Conservation (phyloP, 1,140 invertebrate species). For the Pogonognathellus flavescens region DNA sequence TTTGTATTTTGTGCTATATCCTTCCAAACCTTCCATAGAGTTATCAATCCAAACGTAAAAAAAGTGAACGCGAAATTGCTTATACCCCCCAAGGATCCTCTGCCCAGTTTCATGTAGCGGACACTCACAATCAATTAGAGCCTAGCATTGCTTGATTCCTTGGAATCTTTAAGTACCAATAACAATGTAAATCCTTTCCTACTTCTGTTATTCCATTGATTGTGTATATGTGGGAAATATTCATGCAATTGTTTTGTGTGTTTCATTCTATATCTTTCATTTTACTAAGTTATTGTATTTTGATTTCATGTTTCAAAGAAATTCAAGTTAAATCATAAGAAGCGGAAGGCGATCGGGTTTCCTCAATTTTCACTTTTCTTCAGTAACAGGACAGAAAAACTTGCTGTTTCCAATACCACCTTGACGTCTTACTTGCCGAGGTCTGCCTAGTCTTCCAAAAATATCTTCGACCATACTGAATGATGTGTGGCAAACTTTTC, state of each 20-base stretch:
- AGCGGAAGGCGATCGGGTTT: slow-evolving; percentile 11
- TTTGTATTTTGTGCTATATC: not conserved
- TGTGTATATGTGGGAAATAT: too few relatives aligned
- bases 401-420: slow-evolving; percentile 50
- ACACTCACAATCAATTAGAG: too few relatives aligned
- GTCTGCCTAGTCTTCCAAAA: not conserved
- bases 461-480: not conserved
- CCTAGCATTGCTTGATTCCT: not conserved
- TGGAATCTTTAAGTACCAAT: too few relatives aligned
- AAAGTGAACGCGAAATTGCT: too few relatives aligned
- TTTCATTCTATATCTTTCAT: too few relatives aligned
- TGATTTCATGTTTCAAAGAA: slow-evolving; percentile 42
- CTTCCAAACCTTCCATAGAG: not conserved
- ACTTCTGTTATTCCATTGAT: too few relatives aligned
- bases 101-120: too few relatives aligned
- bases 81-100: too few relatives aligned
- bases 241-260: too few relatives aligned
- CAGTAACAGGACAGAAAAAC: slow-evolving; percentile 41
- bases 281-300: not conserved
- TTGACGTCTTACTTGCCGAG: slow-evolving; percentile 42
- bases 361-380: slow-evolving; percentile 50
- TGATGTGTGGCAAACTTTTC: not conserved
- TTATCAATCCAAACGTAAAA: too few relatives aligned
- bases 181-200: too few relatives aligned
- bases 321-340: slow-evolving; percentile 22